Evolutionary conservation across 2,113 vertebrate genomes (phyloP).

Genomic region (Cyphomyrus plagiostoma): DNA sequence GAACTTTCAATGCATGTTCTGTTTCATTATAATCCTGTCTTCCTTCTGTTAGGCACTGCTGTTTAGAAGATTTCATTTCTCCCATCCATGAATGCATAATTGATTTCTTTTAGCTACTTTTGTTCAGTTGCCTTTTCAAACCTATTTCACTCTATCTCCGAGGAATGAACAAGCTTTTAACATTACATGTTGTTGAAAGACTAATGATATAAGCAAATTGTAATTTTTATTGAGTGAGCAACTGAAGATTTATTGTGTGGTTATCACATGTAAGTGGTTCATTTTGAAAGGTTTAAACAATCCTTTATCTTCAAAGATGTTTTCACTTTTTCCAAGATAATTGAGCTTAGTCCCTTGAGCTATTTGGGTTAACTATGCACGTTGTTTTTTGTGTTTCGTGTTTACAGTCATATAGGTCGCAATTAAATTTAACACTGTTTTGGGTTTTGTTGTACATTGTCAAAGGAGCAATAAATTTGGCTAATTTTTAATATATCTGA

Average conservation of each 20-base stretch:
- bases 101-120: conserved; percentile 62
- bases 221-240: conserved; percentile 43
- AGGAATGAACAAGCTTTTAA: conserved; percentile 34
- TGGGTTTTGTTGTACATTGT: conserved; percentile 60
- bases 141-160: conserved; percentile 28
- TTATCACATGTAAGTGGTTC: conserved; percentile 44
- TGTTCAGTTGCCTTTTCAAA: conserved; percentile 41
- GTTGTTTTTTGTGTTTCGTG: conserved; percentile 2
- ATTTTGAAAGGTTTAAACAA: conserved; percentile 53
- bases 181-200: conserved; percentile 52
- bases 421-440: conserved; percentile 65
- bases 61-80: conserved; percentile 54
- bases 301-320: conserved; percentile 51
- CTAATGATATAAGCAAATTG: conserved; percentile 45
- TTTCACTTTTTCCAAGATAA: conserved; percentile 46
- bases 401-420: conserved; percentile 64
- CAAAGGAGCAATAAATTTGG: conserved; percentile 58
- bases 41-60: conserved; percentile 59
- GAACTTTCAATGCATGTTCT: conserved; percentile 52
- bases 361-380: conserved; percentile 60
- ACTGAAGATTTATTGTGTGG: conserved; percentile 49
- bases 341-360: conserved; percentile 61
- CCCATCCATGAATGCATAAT: conserved; percentile 65
- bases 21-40: conserved; percentile 60
- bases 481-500: conserved; percentile 49